phyloP scores from a whole-genome alignment of 2,797 vertebrate genomes.

The Gambelia wislizenii region DNA sequence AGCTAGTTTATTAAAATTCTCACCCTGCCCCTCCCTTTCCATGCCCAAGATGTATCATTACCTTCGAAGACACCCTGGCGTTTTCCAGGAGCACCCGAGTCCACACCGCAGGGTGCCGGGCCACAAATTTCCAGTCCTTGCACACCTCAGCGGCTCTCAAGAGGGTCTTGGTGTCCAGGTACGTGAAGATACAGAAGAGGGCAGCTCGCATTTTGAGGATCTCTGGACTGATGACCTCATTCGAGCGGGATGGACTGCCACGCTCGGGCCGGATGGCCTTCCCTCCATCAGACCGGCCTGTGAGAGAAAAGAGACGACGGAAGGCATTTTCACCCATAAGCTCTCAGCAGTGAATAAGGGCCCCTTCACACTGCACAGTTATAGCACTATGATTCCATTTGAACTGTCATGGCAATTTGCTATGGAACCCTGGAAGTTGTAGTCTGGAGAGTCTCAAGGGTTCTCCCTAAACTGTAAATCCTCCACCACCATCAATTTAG shows the following conservation, averaged over 20 bases:
- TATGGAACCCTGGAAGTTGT: no score
- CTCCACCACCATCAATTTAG: no score
- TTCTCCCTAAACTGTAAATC: no score
- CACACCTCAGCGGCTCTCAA: constrained; percentile 92
- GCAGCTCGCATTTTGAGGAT: constrained; percentile 97
- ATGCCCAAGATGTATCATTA: constrained; percentile 45
- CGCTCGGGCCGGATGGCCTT: constrained; percentile 84
- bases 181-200: constrained; percentile 98
- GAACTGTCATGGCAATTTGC: not conserved
- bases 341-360: no score
- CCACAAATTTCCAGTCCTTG: constrained; percentile 97
- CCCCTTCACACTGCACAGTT: not conserved
- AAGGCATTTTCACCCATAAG: not conserved
- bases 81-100: constrained; percentile 96
- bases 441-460: no score
- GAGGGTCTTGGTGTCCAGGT: constrained; percentile 95
- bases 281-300: constrained; percentile 73
- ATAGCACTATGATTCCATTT: not conserved
- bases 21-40: no score
- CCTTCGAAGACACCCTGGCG: constrained; percentile 96
- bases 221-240: constrained; percentile 97
- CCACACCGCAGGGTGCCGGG: constrained; percentile 96
- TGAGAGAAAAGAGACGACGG: not conserved
- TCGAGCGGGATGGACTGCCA: constrained; percentile 88
- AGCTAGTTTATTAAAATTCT: no score